A percentile compares a stretch with the other conserved stretches of the same genome.
These are phyloP conservation scores for Zaprionus camerounensis DNA, from an alignment of 1,140 invertebrate species.

Conservation along the genomic window DNA sequence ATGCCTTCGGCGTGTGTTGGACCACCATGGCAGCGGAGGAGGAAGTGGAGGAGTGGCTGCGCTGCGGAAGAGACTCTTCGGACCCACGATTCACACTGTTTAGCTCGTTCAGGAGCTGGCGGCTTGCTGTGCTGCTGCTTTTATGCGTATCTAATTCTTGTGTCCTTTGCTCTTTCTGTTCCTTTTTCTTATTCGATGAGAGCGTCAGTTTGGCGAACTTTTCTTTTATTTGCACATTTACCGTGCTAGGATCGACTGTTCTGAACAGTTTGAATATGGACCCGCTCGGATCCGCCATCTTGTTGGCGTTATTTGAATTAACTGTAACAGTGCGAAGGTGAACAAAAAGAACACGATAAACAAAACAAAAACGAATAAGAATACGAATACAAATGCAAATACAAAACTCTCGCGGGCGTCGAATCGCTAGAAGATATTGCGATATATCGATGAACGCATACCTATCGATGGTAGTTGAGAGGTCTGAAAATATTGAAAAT, in stretches of 20 bases:
- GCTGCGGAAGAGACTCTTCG: conserved; percentile 42
- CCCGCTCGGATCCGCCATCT: conserved; percentile 55
- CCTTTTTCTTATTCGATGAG: conserved; percentile 72
- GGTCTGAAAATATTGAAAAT: background rate
- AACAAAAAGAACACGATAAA: conserved; percentile 7
- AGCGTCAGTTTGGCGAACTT: conserved; percentile 78
- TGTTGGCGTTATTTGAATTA: conserved; percentile 19
- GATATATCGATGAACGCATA: background rate
- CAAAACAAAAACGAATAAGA: conserved; percentile 4
- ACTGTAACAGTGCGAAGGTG: conserved; percentile 22
- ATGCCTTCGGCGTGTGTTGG: conserved; percentile 5
- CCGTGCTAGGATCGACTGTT: conserved; percentile 69
- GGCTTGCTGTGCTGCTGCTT: conserved; percentile 32
- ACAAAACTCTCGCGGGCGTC: conserved; percentile 40
- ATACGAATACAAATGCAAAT: conserved; percentile 25
- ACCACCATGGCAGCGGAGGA: conserved; percentile 4
- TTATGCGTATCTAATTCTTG: background rate
- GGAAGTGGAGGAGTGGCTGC: conserved; percentile 32
- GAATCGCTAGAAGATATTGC: background rate
- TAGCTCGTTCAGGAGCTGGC: conserved; percentile 39
- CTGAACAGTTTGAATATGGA: conserved; percentile 72
- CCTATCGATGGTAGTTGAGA: background rate
- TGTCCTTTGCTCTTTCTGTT: conserved; percentile 31
- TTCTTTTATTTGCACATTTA: conserved; percentile 72
- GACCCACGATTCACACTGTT: background rate